Conservation (phyloP, 2,888 invertebrate genomes). For the Gonocerus acuteangulatus region DNA sequence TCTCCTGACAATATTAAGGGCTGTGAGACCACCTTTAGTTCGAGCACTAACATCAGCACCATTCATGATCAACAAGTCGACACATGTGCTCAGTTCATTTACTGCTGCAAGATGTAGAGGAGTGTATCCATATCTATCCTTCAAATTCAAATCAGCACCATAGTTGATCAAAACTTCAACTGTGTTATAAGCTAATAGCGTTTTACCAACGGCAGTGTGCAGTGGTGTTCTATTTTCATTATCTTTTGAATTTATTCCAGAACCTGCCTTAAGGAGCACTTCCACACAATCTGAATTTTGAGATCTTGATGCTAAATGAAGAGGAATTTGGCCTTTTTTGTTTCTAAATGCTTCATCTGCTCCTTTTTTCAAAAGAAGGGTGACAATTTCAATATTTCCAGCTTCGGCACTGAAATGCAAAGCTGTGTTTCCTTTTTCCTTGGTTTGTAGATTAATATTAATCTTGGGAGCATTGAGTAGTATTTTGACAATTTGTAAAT, state of each 20-base stretch:
- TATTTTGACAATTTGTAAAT: slow-evolving; percentile 54
- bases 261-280: slow-evolving; percentile 63
- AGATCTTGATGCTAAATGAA: slow-evolving; percentile 75
- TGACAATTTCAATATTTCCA: slow-evolving; percentile 73
- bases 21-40: slow-evolving; percentile 79
- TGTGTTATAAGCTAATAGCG: slow-evolving; percentile 70
- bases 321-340: slow-evolving; percentile 71
- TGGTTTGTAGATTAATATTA: slow-evolving; percentile 62
- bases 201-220: slow-evolving; percentile 78
- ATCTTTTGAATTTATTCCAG: slow-evolving; percentile 72
- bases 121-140: slow-evolving; percentile 78
- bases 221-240: slow-evolving; percentile 72
- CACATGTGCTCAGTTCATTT: slow-evolving; percentile 76
- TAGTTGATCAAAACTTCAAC: slow-evolving; percentile 67
- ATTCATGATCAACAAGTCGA: slow-evolving; percentile 72
- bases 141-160: slow-evolving; percentile 74
- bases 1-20: slow-evolving; percentile 73
- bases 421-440: slow-evolving; percentile 68
- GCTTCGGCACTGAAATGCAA: slow-evolving; percentile 83
- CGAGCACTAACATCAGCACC: slow-evolving; percentile 84
- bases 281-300: slow-evolving; percentile 76
- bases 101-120: slow-evolving; percentile 78
- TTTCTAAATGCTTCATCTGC: slow-evolving; percentile 69
- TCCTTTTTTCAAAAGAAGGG: slow-evolving; percentile 61
- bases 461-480: slow-evolving; percentile 65